Percentiles rank a stretch among this genome's conserved stretches.
phyloP scores from a whole-genome alignment of 2,797 vertebrate species.

The Hypotaenidia philippensis region DNA sequence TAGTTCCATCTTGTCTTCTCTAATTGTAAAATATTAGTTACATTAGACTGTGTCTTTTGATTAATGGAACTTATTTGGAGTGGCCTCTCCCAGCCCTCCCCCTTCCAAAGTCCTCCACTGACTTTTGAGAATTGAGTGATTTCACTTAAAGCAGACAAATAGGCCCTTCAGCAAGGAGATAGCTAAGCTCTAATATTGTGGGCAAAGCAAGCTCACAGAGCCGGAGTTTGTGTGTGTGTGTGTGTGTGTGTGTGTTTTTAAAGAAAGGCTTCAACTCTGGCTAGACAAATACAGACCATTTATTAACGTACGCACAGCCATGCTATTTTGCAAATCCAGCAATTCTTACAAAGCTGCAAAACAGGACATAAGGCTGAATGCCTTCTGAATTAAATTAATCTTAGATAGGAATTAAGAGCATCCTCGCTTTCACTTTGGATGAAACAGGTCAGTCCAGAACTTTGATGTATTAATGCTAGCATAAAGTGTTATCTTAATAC shows the following conservation, averaged over 20 bases:
- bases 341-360: constrained; percentile 77
- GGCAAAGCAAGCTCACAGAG: constrained; percentile 71
- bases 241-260: background rate
- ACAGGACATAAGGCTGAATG: constrained; percentile 75
- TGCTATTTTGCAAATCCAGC: constrained; percentile 75
- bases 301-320: background rate
- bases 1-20: constrained; percentile 99
- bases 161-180: constrained; percentile 86
- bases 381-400: constrained; percentile 81
- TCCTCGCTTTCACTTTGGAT: constrained; percentile 62
- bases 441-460: constrained; percentile 70
- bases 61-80: constrained; percentile 99
- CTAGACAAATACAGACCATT: constrained; percentile 48
- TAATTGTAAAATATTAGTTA: constrained; percentile 99
- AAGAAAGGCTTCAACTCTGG: constrained; percentile 60
- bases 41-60: constrained; percentile 99
- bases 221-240: background rate
- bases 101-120: constrained; percentile 91
- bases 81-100: constrained; percentile 90
- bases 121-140: constrained; percentile 98
- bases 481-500: constrained; percentile 47
- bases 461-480: constrained; percentile 70
- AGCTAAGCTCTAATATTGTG: constrained; percentile 78
- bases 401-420: constrained; percentile 76
- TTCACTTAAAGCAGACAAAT: constrained; percentile 97